Evolutionary conservation across 2,888 invertebrate species (phyloP).

Genomic region (Lasius platythorax): DNA sequence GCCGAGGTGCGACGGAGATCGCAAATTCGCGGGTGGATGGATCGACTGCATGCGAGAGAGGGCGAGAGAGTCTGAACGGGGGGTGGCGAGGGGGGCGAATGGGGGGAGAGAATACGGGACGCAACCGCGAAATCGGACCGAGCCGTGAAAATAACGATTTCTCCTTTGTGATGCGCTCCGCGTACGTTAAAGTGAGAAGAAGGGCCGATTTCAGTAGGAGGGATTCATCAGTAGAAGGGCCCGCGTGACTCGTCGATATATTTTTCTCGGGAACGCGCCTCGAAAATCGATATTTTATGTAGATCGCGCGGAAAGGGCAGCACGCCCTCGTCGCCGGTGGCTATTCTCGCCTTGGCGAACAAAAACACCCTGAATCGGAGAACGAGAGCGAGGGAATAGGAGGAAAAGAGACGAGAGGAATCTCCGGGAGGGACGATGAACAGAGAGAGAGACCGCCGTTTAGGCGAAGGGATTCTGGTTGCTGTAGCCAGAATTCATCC

Average conservation of each 20-base stretch:
- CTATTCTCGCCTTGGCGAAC: conserved; percentile 72
- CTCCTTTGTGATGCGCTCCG: conserved; percentile 76
- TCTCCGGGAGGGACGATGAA: conserved; percentile 14
- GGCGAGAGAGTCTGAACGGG: conserved; percentile 5
- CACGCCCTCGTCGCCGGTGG: conserved; percentile 63
- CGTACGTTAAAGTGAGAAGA: conserved; percentile 75
- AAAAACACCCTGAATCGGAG: conserved; percentile 54
- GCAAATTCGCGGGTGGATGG: conserved; percentile 64
- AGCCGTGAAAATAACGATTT: conserved; percentile 84
- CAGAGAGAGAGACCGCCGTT: conserved; percentile 16
- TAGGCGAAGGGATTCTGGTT: conserved; percentile 60
- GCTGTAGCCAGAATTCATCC: conserved; percentile 66
- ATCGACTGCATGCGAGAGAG: conserved; percentile 57
- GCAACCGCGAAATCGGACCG: conserved; percentile 81
- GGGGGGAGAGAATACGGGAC: conserved; percentile 71
- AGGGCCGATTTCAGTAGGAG: conserved; percentile 67
- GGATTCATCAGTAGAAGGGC: conserved; percentile 53
- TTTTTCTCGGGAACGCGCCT: conserved; percentile 71
- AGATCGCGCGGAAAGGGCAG: conserved; percentile 77
- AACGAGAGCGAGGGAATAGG: conserved; percentile 36
- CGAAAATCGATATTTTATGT: conserved; percentile 81
- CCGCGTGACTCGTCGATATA: conserved; percentile 80
- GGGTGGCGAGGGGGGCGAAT: conserved; percentile 21
- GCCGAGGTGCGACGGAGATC: conserved; percentile 48
- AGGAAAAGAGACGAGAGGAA: conserved; percentile 55